Percentiles rank a stretch among this genome's conserved stretches.
Conservation (phyloP, 2,888 invertebrate species). For the Hyles lineata region DNA sequence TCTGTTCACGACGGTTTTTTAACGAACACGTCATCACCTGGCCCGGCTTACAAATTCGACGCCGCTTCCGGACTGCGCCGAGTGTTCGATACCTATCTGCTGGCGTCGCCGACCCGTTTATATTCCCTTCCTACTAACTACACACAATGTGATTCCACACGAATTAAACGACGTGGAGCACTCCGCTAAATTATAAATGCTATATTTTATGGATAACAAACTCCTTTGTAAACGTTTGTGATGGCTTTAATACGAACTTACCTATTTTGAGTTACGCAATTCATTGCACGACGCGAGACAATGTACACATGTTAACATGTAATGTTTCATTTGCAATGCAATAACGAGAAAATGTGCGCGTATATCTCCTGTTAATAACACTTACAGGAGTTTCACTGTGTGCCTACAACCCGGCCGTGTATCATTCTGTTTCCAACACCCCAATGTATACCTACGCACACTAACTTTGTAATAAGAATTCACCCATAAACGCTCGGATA, state of each 20-base stretch:
- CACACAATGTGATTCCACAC: background rate
- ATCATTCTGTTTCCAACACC: background rate
- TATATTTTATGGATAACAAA: conserved; percentile 4
- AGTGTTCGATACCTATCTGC: conserved; percentile 10
- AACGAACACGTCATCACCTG: conserved; percentile 32
- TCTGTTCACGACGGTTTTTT: conserved; percentile 31
- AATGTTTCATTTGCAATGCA: conserved; percentile 24
- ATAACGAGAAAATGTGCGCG: conserved; percentile 15
- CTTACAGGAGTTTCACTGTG: conserved; percentile 5
- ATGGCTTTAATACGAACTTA: background rate
- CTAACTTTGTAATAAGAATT: background rate
- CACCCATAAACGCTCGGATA: background rate
- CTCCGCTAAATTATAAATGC: background rate
- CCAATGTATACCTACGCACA: background rate
- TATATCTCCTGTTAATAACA: conserved; percentile 17
- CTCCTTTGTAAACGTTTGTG: background rate
- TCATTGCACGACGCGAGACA: background rate
- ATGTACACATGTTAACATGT: conserved; percentile 22
- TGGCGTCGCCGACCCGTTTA: conserved; percentile 7
- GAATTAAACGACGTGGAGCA: conserved; percentile 1
- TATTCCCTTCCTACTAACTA: conserved; percentile 20
- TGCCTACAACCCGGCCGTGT: background rate
- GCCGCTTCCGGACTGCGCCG: conserved; percentile 28
- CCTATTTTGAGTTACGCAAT: background rate
- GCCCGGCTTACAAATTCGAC: conserved; percentile 27